phyloP scores from a whole-genome alignment of 1,140 invertebrate genomes.

The Drosophila punjabiensis region DNA sequence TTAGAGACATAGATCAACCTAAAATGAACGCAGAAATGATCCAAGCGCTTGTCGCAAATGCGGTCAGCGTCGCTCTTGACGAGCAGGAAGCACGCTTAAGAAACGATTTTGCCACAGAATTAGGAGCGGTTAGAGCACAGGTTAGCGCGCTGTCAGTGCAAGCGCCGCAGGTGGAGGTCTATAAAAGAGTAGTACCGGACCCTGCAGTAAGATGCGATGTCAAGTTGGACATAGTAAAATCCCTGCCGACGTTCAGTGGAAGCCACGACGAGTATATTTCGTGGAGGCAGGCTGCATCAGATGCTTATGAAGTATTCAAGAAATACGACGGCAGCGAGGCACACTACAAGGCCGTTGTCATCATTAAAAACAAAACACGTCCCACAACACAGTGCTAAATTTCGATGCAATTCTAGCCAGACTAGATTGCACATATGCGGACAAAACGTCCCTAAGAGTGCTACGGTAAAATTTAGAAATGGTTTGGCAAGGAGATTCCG shows the following conservation, averaged over 20 bases:
- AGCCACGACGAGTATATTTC: slow-evolving; percentile 8
- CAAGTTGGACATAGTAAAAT: slow-evolving; percentile 25
- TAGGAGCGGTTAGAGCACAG: background rate
- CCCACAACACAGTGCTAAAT: background rate
- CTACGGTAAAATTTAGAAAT: too few relatives aligned
- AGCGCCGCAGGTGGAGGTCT: slow-evolving; percentile 8
- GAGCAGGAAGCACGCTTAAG: too few relatives aligned
- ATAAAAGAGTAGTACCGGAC: slow-evolving; percentile 5
- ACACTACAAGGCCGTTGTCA: slow-evolving; percentile 14
- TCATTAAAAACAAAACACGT: slow-evolving; percentile 12
- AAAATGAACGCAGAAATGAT: slow-evolving; percentile 11
- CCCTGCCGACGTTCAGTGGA: slow-evolving; percentile 21
- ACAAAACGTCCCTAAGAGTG: background rate
- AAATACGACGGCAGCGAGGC: slow-evolving; percentile 7
- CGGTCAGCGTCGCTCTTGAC: too few relatives aligned
- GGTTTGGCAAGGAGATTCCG: too few relatives aligned
- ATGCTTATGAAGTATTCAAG: slow-evolving; percentile 15
- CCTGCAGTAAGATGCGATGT: slow-evolving; percentile 19
- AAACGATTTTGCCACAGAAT: slow-evolving; percentile 4
- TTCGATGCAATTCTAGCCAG: slow-evolving; percentile 13
- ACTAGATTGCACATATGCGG: slow-evolving; percentile 6
- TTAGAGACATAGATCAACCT: background rate
- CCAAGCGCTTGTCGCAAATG: slow-evolving; percentile 17
- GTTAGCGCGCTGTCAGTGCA: slow-evolving; percentile 7
- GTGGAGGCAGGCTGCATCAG: slow-evolving; percentile 12